Evolutionary conservation across 2,113 vertebrate species (phyloP).

Genomic region (Ictalurus punctatus): DNA sequence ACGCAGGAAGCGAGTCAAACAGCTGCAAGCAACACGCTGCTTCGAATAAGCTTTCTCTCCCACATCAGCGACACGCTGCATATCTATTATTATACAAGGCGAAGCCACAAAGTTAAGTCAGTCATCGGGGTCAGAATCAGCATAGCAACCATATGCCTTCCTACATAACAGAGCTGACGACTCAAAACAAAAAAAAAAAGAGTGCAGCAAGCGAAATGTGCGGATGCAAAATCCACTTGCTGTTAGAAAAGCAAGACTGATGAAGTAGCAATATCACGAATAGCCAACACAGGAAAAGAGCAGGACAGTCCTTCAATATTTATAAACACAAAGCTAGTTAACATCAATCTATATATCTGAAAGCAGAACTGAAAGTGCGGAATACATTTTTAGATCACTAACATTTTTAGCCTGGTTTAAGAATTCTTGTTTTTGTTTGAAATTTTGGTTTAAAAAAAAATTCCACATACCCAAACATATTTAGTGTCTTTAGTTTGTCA

Average conservation of each 20-base stretch:
- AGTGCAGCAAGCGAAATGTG: neutral
- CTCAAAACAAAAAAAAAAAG: neutral
- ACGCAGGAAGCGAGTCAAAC: conserved; percentile 37
- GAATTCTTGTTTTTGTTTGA: neutral
- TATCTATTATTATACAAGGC: conserved; percentile 42
- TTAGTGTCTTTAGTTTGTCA: neutral
- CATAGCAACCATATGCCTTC: conserved; percentile 33
- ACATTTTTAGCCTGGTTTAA: neutral
- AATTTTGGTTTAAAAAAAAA: neutral
- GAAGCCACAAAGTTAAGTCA: conserved; percentile 27
- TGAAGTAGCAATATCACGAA: neutral
- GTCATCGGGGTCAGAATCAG: conserved; percentile 13
- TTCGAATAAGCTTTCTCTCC: conserved; percentile 9
- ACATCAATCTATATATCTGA: neutral
- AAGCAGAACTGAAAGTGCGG: neutral
- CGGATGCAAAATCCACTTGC: neutral
- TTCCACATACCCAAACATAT: neutral
- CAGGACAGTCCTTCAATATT: neutral
- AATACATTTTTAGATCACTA: neutral
- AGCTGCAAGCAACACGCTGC: conserved; percentile 17
- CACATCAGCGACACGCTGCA: neutral
- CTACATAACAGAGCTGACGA: conserved; percentile 1
- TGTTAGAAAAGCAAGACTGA: neutral
- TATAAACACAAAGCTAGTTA: neutral
- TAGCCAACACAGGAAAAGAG: neutral